phyloP scores from a whole-genome alignment of 2,888 invertebrate species.

The Uloborus plumipes region DNA sequence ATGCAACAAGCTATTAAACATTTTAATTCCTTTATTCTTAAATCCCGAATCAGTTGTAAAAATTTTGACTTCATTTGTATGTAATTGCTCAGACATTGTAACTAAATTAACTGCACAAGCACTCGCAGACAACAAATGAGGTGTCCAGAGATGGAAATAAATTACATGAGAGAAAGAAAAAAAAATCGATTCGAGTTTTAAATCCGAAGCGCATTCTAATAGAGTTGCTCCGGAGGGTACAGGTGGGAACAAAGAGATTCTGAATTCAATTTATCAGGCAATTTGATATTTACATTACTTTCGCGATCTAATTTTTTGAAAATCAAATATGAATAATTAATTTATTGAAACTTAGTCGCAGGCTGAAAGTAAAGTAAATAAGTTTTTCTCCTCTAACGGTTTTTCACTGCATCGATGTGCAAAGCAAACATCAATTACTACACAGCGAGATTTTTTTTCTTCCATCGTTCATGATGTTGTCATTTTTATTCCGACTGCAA shows the following conservation, averaged over 20 bases:
- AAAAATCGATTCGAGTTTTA: conserved; percentile 21
- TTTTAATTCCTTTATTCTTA: no score
- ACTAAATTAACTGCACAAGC: no score
- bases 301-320: conserved; percentile 62
- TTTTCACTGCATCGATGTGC: conserved; percentile 52
- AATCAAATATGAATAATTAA: conserved; percentile 65
- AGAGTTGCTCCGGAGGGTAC: conserved; percentile 50
- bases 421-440: conserved; percentile 58
- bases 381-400: conserved; percentile 51
- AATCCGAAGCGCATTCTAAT: conserved; percentile 40
- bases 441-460: conserved; percentile 41
- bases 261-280: conserved; percentile 62
- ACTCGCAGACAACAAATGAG: no score
- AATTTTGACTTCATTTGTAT: no score
- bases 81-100: no score
- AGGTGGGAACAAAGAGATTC: conserved; percentile 48
- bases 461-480: conserved; percentile 29
- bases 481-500: conserved; percentile 37
- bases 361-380: conserved; percentile 52
- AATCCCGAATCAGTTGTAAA: no score
- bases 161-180: no score
- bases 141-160: no score
- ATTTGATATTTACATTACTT: conserved; percentile 62
- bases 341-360: conserved; percentile 63
- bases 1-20: no score